Evolutionary conservation across 1,140 invertebrate species (phyloP), one percentile per base, ranked within the genome.

Genomic region (Samia ricini): DNA sequence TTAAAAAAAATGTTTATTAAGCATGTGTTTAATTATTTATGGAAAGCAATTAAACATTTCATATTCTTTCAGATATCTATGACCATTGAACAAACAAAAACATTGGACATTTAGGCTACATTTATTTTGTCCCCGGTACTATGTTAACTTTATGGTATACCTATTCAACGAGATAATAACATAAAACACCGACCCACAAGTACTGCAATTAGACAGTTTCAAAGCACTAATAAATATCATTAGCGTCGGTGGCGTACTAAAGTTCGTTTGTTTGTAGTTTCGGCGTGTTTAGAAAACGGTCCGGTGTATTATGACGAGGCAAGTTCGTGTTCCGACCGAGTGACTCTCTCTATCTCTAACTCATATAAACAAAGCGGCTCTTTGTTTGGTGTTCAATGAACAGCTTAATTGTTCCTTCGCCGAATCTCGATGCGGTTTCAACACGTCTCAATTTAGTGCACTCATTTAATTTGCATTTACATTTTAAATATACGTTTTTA

Each of bases 391-490:
- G 76, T 77, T 84, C 85, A 88, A 73, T 88, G 85, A 81, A 79
- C 85, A 83, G 80, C 66, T 85, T 88, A 85, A 85, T 88, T 83
- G 76, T 75, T 80, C 85, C 81, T 88, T 87, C 69, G 66, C 68
- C 76, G 79, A 74, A 79, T 73, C 65, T 71, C 66, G 79, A 66
- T 74, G 69, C 63, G 60, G 60, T 56, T 64, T 68, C 61, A n/a
- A 67, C 70, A 69, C 73, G 69, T 81, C 73, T 78, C 73, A 74
- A 70, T 78, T 62, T 61, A 75, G 69, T 77, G 69, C 74, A 72
- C 76, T 10, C 12, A 4, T 42, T 42, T 42, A 42, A 42, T 15
- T 15, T 42, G 33, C 10, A 8, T 42, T 15, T 42, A 0, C 7
- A 15, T 42, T 42, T 36, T 36, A 36, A 36, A 36, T 4, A 36